phyloP scores from a whole-genome alignment of 2,113 vertebrate genomes.

The Gadus chalcogrammus region DNA sequence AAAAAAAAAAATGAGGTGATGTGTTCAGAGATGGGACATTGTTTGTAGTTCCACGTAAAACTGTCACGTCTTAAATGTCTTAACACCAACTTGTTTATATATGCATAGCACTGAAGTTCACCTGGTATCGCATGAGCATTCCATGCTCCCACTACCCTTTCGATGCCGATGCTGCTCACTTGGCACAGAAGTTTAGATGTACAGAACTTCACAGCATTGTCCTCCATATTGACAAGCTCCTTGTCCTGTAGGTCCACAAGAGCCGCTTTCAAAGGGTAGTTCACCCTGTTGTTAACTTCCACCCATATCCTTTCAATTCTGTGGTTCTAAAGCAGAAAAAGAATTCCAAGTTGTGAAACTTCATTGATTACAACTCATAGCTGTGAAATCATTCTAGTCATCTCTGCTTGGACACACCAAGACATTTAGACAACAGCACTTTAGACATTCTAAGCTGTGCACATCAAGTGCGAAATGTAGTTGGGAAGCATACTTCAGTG shows the following conservation, averaged over 20 bases:
- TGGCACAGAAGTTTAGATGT: not conserved
- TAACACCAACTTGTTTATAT: too few species aligned
- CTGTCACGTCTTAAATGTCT: too few species aligned
- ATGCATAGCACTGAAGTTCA: too few species aligned
- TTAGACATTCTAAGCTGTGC: not conserved
- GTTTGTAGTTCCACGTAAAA: too few species aligned
- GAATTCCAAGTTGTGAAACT: not conserved
- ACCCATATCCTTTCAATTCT: conserved; percentile 17
- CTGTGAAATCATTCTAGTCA: not conserved
- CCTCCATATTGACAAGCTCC: conserved; percentile 1
- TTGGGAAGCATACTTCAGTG: not conserved
- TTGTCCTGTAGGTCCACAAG: conserved; percentile 5
- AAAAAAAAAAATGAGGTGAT: too few species aligned
- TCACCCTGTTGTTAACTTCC: conserved; percentile 17
- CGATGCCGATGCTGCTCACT: too few species aligned
- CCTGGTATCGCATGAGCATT: too few species aligned
- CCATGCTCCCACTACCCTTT: too few species aligned
- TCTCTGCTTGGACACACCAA: not conserved
- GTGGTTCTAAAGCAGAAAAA: conserved; percentile 1
- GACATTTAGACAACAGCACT: not conserved
- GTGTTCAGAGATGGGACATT: too few species aligned
- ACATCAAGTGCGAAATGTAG: not conserved
- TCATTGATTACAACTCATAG: not conserved
- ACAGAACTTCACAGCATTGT: not conserved
- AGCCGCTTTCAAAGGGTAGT: conserved; percentile 15